Evolutionary conservation across 2,888 invertebrate genomes (phyloP).

Genomic region (Ypsolopha scabrella): DNA sequence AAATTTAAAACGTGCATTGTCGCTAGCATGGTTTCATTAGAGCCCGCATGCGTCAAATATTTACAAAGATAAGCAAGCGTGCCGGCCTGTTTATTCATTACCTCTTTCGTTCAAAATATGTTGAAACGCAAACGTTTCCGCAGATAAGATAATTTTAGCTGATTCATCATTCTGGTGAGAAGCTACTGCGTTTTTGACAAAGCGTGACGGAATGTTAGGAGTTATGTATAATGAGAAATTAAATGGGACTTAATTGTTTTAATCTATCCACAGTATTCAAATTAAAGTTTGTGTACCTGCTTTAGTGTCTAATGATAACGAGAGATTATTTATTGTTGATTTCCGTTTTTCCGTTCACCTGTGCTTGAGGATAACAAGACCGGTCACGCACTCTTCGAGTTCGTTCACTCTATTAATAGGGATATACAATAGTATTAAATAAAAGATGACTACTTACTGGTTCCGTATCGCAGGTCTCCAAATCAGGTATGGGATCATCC

Average conservation of each 20-base stretch:
- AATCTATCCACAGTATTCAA: neutral
- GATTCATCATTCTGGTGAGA: conserved; percentile 19
- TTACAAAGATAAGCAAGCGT: conserved; percentile 36
- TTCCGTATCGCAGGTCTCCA: conserved; percentile 82
- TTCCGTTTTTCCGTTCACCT: too few species aligned
- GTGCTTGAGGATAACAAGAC: too few species aligned
- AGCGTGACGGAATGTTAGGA: conserved; percentile 13
- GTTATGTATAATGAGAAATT: neutral
- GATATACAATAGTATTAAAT: too few species aligned
- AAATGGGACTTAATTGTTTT: neutral
- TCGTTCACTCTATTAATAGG: too few species aligned
- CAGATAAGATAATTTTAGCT: conserved; percentile 22
- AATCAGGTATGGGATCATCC: conserved; percentile 76
- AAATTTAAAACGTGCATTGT: conserved; percentile 14
- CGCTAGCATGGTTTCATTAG: conserved; percentile 38
- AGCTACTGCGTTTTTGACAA: conserved; percentile 11
- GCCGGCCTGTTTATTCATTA: conserved; percentile 25
- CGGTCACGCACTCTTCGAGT: too few species aligned
- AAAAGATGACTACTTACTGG: conserved; percentile 71
- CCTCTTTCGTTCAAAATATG: conserved; percentile 16
- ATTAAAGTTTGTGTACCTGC: neutral
- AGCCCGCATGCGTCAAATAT: conserved; percentile 47
- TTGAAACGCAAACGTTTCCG: conserved; percentile 13
- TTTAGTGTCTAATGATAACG: too few species aligned
- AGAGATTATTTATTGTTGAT: too few species aligned